Conservation (phyloP, 2,888 invertebrate species). For the Drosophila pseudotalamancana region DNA sequence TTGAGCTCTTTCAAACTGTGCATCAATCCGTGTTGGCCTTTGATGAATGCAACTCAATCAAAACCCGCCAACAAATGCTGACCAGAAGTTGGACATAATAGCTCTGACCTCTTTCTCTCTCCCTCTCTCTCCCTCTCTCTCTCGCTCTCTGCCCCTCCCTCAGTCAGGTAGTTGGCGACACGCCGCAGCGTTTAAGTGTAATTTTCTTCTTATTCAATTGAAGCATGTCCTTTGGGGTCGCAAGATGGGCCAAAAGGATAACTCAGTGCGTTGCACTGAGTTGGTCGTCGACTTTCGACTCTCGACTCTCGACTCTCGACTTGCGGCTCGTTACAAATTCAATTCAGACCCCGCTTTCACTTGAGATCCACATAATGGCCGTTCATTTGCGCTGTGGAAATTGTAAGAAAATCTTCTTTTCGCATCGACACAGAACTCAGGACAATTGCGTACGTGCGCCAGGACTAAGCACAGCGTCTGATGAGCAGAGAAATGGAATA, state of each 20-base stretch:
- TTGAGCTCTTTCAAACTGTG: background rate
- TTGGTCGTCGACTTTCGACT: slow-evolving; percentile 30
- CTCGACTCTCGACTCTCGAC: background rate
- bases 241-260: slow-evolving; percentile 43
- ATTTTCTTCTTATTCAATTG: slow-evolving; percentile 81
- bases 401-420: slow-evolving; percentile 72
- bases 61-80: slow-evolving; percentile 47
- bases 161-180: slow-evolving; percentile 54
- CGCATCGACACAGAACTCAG: slow-evolving; percentile 64
- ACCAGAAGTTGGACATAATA: slow-evolving; percentile 30
- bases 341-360: slow-evolving; percentile 77
- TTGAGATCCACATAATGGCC: slow-evolving; percentile 80
- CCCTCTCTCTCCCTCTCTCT: background rate
- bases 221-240: slow-evolving; percentile 76
- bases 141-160: background rate
- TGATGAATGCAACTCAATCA: slow-evolving; percentile 63
- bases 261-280: slow-evolving; percentile 68
- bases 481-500: slow-evolving; percentile 12
- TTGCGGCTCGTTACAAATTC: slow-evolving; percentile 74
- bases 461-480: slow-evolving; percentile 42
- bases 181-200: slow-evolving; percentile 78
- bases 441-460: slow-evolving; percentile 76
- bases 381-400: slow-evolving; percentile 75
- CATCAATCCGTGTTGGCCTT: background rate
- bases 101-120: background rate